phyloP scores from a whole-genome alignment of 1,140 invertebrate species.

The Neoseiulus cucumeris region DNA sequence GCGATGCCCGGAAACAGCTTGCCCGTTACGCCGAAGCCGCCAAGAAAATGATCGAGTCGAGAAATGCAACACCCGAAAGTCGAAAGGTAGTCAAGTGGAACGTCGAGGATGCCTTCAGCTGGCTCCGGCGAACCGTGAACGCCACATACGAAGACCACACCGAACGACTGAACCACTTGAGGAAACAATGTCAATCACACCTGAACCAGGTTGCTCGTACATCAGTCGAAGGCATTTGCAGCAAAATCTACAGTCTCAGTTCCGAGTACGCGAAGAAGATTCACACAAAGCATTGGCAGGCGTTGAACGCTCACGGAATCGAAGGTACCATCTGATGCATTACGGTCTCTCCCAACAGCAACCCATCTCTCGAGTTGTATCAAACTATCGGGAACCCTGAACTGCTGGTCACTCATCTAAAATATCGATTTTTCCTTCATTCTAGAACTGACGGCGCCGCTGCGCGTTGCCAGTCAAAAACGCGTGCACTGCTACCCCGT shows the following conservation, averaged over 20 bases:
- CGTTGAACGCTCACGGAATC: slow-evolving; percentile 63
- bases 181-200: slow-evolving; percentile 83
- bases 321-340: slow-evolving; percentile 37
- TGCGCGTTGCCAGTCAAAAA: slow-evolving; percentile 44
- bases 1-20: slow-evolving; percentile 84
- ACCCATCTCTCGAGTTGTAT: too few species aligned
- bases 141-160: slow-evolving; percentile 72
- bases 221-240: slow-evolving; percentile 83
- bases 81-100: slow-evolving; percentile 96
- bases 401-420: background rate
- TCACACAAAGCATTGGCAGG: slow-evolving; percentile 56
- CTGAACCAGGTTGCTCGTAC: slow-evolving; percentile 75
- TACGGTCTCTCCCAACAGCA: too few species aligned
- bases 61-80: slow-evolving; percentile 46
- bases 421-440: slow-evolving; percentile 19
- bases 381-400: slow-evolving; percentile 9
- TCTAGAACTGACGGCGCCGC: slow-evolving; percentile 34
- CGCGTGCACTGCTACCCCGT: slow-evolving; percentile 89
- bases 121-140: slow-evolving; percentile 77
- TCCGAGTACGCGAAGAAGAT: slow-evolving; percentile 77
- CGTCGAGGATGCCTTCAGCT: slow-evolving; percentile 88
- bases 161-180: slow-evolving; percentile 34
- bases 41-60: slow-evolving; percentile 61
- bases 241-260: slow-evolving; percentile 79
- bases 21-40: slow-evolving; percentile 87